Base-by-base conservation (phyloP, 2,888 invertebrate species). In the Laothoe populi region DNA sequence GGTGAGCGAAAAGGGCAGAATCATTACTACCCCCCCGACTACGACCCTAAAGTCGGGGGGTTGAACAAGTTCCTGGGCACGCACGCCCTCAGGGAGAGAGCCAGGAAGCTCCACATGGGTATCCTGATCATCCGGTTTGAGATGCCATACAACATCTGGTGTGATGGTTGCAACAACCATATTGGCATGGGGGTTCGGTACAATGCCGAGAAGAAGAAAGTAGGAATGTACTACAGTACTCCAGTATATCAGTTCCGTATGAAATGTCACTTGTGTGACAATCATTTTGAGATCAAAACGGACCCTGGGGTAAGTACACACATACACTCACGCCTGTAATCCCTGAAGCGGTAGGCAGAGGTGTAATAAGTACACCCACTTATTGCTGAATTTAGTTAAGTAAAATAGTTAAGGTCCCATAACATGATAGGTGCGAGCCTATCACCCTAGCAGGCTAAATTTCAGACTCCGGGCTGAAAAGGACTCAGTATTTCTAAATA, bases 71-170 rank as follows among this genome's bases (percentile, higher is more conserved):
- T 98, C 88, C 95, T 96, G 78, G 97, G 97, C 2, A 98, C 98
- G 13, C 99, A 99, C 94, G 99, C 99, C 0, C 90, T 99, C 44
- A 94, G 99, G 35, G 99, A 99, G 87, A 92, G 99, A 67, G 99
- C 99, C 23, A 93, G 97, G n/a, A 99, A 99, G 86, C 94, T 99
- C 2, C 96, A 98, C 79, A 94, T 98, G 92, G 99, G 99, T 11
- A 99, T 99, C 74, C 95, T 99, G 24, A 97, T 98, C 68, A 98
- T 99, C 70, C 95, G 99, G 57, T 99, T 99, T 93, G 99, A 99
- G 92, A 99, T 99, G 99, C 99, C 99, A 0, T 99, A 98, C 82
- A 99, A 99, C 88, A 99, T 99, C 74, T 99, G 99, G 99, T 99
- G 99, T 75, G 97, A 98, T 44, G 99, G 99, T 61, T 99, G 99